Evolutionary conservation across 2,888 invertebrate species (phyloP), one percentile per base, ranked within the genome.

Genomic region (Stegana nigrithorax): DNA sequence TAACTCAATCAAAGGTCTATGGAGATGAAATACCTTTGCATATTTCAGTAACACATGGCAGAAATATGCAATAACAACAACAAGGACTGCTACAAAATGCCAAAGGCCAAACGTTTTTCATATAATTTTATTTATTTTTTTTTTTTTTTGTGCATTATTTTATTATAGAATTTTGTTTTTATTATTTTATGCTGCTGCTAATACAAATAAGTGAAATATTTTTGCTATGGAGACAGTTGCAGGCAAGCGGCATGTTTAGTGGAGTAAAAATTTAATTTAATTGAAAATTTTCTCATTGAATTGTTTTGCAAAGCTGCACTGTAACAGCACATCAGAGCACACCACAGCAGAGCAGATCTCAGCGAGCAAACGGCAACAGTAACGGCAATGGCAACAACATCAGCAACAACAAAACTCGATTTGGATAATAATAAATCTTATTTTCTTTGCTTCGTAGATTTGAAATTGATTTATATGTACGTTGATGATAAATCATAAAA

Each of bases 381-480:
- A 36, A 23, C 32, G 36, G 5, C 17, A 17, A 6, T 17, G 25
- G n/a, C 21, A 10, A n/a, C n/a, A 10, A 21, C 47, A 47, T 23
- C 25, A 50, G n/a, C 26, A 53, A 50, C 32, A 29, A 21, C 25
- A 36, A 36, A 39, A 59, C 58, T 47, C 42, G 60, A 60, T 60
- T 60, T 39, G 60, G 60, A 66, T 63, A 44, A 60, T 59, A 66
- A 63, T 65, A 62, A 67, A 65, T 67, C 63, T 57, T 57, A 60
- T 65, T 62, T 59, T 39, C 50, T 63, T 51, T 50, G 57, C 39
- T 45, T 60, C 42, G 59, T 47, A 26, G 58, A 58, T 60, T 64
- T 64, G 58, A 67, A 68, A 67, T 68, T 65, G 65, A 68, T 68
- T 67, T 68, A 68, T 65, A 58, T 56, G 61, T 51, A 27, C 59